Percentiles rank a stretch among this genome's conserved stretches.
phyloP scores from a whole-genome alignment of 2,888 invertebrate species.

The Fragum whitleyi region DNA sequence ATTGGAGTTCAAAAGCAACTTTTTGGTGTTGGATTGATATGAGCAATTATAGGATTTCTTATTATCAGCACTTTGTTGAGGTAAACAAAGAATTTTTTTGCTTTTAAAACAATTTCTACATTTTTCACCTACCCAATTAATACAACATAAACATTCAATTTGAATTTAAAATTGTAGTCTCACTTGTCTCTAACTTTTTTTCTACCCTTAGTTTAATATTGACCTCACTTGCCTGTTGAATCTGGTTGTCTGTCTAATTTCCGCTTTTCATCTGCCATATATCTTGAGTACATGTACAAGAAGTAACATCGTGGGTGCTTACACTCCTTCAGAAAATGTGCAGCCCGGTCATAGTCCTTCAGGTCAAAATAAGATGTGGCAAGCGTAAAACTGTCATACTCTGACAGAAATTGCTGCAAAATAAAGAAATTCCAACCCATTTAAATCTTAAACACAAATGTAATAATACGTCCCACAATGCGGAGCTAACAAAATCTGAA shows the following conservation, averaged over 20 bases:
- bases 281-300: constrained; percentile 93
- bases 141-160: too few relatives aligned
- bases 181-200: too few relatives aligned
- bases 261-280: constrained; percentile 95
- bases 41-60: too few relatives aligned
- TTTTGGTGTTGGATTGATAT: too few relatives aligned
- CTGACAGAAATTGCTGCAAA: constrained; percentile 83
- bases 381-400: constrained; percentile 90
- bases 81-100: too few relatives aligned
- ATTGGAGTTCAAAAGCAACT: too few relatives aligned
- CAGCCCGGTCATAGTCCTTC: constrained; percentile 92
- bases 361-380: constrained; percentile 96
- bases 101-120: too few relatives aligned
- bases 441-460: background rate
- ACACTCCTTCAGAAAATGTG: constrained; percentile 80
- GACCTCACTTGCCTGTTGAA: constrained; percentile 87
- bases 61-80: too few relatives aligned
- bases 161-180: too few relatives aligned
- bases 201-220: too few relatives aligned
- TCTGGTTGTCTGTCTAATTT: constrained; percentile 93
- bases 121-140: too few relatives aligned
- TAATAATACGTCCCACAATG: background rate
- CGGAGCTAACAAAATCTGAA: background rate
- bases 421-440: background rate
- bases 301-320: constrained; percentile 90